These are phyloP conservation scores for Laterallus jamaicensis DNA, from an alignment of 2,113 vertebrate genomes.

Conservation along the genomic window DNA sequence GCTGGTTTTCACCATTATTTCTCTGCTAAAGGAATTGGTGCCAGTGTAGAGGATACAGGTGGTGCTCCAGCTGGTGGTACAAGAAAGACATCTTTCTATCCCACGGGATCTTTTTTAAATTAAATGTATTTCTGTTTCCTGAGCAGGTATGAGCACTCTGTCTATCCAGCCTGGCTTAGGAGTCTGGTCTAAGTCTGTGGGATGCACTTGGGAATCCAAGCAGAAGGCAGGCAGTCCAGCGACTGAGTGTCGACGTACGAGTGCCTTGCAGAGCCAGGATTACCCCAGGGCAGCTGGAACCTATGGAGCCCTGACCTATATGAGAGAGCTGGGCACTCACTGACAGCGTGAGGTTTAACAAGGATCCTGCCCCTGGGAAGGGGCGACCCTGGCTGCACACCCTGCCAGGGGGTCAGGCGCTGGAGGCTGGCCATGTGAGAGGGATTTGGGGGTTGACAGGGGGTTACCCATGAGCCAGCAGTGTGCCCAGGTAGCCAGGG, in stretches of 20 bases:
- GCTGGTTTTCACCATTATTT: not conserved
- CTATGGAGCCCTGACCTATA: fast-evolving
- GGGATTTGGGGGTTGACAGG: too few species aligned
- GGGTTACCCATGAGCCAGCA: too few species aligned
- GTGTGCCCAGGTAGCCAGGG: too few species aligned
- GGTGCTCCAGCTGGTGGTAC: not conserved
- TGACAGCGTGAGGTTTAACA: too few species aligned
- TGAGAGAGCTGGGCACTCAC: too few species aligned
- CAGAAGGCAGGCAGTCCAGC: fast-evolving
- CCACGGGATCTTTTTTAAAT: not conserved
- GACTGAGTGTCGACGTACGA: fast-evolving
- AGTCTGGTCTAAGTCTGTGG: not conserved
- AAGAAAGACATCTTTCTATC: not conserved
- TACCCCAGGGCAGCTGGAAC: too few species aligned
- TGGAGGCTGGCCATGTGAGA: too few species aligned
- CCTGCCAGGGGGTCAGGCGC: too few species aligned
- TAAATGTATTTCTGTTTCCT: not conserved
- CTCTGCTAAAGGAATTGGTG: not conserved
- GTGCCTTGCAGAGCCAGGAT: not conserved
- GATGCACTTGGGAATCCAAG: not conserved
- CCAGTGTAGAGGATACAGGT: too few species aligned
- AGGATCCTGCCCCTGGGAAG: too few species aligned
- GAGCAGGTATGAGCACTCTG: fast-evolving
- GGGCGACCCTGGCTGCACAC: too few species aligned
- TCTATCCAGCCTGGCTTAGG: too few species aligned